A percentile compares a stretch with the other conserved stretches of the same genome.
Evolutionary conservation across 2,113 vertebrate genomes (phyloP).

Genomic region (Podiceps cristatus): DNA sequence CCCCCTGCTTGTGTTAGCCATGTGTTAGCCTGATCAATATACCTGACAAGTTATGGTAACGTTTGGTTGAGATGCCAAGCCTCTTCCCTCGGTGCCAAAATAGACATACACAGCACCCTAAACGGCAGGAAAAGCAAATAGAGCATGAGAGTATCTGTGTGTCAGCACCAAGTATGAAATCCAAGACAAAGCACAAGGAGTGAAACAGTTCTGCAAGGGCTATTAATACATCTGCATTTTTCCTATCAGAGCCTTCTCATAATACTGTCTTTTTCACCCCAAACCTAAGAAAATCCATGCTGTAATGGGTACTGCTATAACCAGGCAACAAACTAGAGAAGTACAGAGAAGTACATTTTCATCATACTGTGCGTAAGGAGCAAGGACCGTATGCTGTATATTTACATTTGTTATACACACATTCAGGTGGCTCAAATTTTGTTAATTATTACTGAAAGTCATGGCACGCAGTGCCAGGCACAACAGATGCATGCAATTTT

Average conservation of each 20-base stretch:
- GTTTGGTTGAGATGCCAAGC: constrained; percentile 55
- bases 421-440: neutral
- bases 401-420: neutral
- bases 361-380: neutral
- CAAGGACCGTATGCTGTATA: neutral
- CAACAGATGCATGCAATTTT: neutral
- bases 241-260: neutral
- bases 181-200: neutral
- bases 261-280: neutral
- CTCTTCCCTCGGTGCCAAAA: constrained; percentile 58
- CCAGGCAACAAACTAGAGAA: neutral
- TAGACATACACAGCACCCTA: constrained; percentile 80
- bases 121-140: neutral
- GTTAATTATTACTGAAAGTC: neutral
- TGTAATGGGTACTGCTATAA: neutral
- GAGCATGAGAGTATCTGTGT: neutral
- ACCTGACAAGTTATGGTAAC: constrained; percentile 79
- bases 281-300: neutral
- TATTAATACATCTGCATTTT: neutral
- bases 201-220: neutral
- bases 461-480: neutral
- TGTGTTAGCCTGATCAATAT: neutral
- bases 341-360: neutral
- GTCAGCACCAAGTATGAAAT: neutral
- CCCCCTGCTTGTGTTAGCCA: neutral